Evolutionary conservation across 2,888 invertebrate species (phyloP).

Genomic region (Lamellibrachia satsuma): DNA sequence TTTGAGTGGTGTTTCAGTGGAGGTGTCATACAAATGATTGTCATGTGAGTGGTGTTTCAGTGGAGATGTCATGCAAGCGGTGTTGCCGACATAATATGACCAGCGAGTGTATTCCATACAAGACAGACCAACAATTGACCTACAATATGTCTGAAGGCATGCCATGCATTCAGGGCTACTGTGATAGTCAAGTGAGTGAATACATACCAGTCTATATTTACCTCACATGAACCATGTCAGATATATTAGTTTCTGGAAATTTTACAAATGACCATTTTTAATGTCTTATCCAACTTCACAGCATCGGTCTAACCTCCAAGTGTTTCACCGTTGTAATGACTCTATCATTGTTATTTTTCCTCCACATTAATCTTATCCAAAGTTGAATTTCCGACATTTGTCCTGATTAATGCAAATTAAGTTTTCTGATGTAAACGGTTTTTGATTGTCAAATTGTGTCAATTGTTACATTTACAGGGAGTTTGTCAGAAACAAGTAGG

Average conservation of each 20-base stretch:
- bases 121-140: not conserved
- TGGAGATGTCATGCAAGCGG: conserved; percentile 75
- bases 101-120: conserved; percentile 33
- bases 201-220: not conserved
- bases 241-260: not conserved
- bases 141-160: conserved; percentile 50
- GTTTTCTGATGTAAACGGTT: not conserved
- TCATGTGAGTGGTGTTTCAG: no score
- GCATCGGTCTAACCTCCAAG: no score
- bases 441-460: not conserved
- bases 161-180: conserved; percentile 95
- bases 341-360: not conserved
- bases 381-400: not conserved
- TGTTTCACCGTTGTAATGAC: not conserved
- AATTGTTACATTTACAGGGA: conserved; percentile 73
- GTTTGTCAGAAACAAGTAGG: conserved; percentile 93
- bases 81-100: conserved; percentile 74
- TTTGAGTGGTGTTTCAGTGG: no score
- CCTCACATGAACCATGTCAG: not conserved
- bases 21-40: no score
- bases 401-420: not conserved
- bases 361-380: not conserved
- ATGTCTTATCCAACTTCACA: not conserved
- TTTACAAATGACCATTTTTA: not conserved
- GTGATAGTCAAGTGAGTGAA: conserved; percentile 64